These are phyloP conservation scores for Meiosimyza platycephala DNA, from an alignment of 2,888 invertebrate genomes.

Conservation along the genomic window DNA sequence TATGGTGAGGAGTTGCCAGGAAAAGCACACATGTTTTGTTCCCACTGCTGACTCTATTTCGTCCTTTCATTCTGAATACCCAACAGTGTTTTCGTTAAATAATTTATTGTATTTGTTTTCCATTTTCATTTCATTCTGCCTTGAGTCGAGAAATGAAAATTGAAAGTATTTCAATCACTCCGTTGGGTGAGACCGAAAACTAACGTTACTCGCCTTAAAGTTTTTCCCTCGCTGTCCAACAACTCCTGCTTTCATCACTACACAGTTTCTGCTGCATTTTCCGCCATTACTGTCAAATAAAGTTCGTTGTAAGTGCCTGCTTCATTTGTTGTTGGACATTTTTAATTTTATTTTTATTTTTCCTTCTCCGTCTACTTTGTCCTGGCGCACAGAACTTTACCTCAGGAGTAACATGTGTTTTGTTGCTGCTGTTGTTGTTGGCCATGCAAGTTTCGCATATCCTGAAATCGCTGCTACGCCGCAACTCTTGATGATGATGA, in stretches of 20 bases:
- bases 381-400: background rate
- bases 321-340: background rate
- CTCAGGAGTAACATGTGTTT: constrained; percentile 1
- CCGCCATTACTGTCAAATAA: constrained; percentile 6
- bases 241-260: background rate
- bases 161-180: background rate
- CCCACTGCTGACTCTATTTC: background rate
- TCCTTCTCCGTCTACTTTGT: background rate
- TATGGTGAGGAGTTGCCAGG: too few species aligned
- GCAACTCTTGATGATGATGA: constrained; percentile 14
- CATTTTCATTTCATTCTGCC: constrained; percentile 21
- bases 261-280: background rate
- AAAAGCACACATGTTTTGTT: background rate
- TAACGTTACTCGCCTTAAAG: background rate
- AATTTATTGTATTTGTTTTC: constrained; percentile 49
- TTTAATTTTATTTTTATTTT: constrained; percentile 18
- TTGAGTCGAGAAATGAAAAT: background rate
- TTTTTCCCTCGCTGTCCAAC: background rate
- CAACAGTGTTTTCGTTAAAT: constrained; percentile 50
- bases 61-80: constrained; percentile 27
- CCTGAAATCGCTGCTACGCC: constrained; percentile 20
- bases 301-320: constrained; percentile 2
- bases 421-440: constrained; percentile 21
- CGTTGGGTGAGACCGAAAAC: background rate
- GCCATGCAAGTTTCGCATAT: constrained; percentile 19